Percentiles rank a stretch among this genome's conserved stretches.
phyloP scores from a whole-genome alignment of 2,797 vertebrate genomes.

The Sebastes hopkinsi region DNA sequence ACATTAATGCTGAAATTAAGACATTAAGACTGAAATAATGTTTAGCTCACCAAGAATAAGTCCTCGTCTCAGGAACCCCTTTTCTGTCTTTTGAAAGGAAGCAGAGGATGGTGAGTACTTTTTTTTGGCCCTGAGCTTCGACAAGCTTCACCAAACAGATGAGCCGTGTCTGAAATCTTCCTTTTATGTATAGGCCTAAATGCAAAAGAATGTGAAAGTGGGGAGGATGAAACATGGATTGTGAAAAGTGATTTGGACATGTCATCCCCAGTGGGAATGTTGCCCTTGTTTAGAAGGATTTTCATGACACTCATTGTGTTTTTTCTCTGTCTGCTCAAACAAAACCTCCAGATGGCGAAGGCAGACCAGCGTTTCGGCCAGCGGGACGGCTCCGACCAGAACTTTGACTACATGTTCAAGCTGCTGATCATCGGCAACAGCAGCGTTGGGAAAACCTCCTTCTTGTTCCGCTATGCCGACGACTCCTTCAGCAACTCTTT shows the following conservation, averaged over 20 bases:
- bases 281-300: neutral
- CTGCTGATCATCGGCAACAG: constrained; percentile 98
- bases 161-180: neutral
- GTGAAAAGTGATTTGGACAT: neutral
- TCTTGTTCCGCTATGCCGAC: constrained; percentile 95
- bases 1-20: too few species aligned
- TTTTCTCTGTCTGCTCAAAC: neutral
- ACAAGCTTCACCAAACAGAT: neutral
- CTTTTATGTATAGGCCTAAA: neutral
- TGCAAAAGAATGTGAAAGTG: neutral
- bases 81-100: too few species aligned
- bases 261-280: neutral
- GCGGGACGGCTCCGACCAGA: constrained; percentile 95
- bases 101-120: too few species aligned
- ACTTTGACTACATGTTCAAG: constrained; percentile 99
- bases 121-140: neutral
- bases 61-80: too few species aligned
- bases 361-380: constrained; percentile 92
- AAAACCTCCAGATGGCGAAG: constrained; percentile 90
- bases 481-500: constrained; percentile 97
- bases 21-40: too few species aligned
- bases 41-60: too few species aligned
- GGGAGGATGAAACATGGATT: neutral
- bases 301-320: neutral
- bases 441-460: constrained; percentile 96